These are phyloP conservation scores for Pogonomyrmex californicus DNA, from an alignment of 1,140 invertebrate genomes.

Conservation along the genomic window DNA sequence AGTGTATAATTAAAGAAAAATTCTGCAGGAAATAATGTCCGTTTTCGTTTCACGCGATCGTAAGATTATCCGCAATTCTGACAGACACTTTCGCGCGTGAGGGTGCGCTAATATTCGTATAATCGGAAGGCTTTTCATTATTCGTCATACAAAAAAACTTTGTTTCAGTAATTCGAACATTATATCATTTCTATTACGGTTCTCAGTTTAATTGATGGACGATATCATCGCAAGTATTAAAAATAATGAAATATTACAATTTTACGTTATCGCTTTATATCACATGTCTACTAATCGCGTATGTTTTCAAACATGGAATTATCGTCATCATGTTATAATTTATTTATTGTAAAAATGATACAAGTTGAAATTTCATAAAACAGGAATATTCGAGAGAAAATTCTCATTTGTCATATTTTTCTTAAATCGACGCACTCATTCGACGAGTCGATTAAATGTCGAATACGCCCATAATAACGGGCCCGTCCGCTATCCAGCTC, in stretches of 20 bases:
- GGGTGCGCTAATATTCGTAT: not conserved
- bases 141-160: not conserved
- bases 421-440: slow-evolving; percentile 32
- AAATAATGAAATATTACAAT: not conserved
- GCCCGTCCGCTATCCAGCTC: not conserved
- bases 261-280: not conserved
- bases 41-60: slow-evolving; percentile 24
- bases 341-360: not conserved
- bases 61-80: slow-evolving; percentile 32
- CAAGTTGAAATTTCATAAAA: not conserved
- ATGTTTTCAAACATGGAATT: not conserved
- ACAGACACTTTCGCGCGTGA: slow-evolving; percentile 17
- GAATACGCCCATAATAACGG: slow-evolving; percentile 47
- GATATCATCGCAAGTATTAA: not conserved
- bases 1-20: slow-evolving; percentile 40
- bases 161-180: not conserved
- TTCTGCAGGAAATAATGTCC: slow-evolving; percentile 39
- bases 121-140: not conserved
- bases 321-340: not conserved
- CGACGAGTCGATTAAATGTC: slow-evolving; percentile 37
- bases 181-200: not conserved
- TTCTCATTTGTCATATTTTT: not conserved
- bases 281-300: not conserved
- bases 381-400: not conserved
- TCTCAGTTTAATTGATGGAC: not conserved